These are phyloP conservation scores for Andrena marginata DNA, from an alignment of 2,888 invertebrate species.

Conservation along the genomic window DNA sequence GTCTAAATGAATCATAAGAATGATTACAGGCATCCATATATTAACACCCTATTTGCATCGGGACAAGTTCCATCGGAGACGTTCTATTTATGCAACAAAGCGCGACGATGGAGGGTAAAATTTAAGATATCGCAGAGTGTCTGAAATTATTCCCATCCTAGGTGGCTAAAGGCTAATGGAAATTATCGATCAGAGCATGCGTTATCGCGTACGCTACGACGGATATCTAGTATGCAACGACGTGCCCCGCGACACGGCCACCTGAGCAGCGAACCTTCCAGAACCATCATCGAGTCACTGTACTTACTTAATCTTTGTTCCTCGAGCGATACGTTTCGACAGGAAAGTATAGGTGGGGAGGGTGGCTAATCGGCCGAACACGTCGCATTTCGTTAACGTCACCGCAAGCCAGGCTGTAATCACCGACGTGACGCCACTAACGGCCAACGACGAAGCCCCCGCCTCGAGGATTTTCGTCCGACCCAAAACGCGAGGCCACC, in stretches of 20 bases:
- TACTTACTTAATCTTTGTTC: neutral
- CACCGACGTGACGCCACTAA: neutral
- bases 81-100: neutral
- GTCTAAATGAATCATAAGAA: neutral
- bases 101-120: neutral
- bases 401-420: conserved; percentile 10
- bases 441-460: neutral
- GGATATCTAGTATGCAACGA: conserved; percentile 1
- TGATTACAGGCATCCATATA: neutral
- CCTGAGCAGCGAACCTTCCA: conserved; percentile 19
- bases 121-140: neutral
- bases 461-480: neutral
- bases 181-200: conserved; percentile 4
- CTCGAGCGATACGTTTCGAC: neutral
- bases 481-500: neutral
- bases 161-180: neutral
- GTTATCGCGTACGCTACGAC: neutral
- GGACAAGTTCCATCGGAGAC: neutral
- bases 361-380: neutral
- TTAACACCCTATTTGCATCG: neutral
- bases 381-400: conserved; percentile 10
- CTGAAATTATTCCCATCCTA: neutral
- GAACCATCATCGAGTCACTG: conserved; percentile 11
- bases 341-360: neutral
- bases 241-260: neutral